A percentile compares a stretch with the other conserved stretches of the same genome.
phyloP scores from a whole-genome alignment of 2,113 vertebrate species.

The Podiceps cristatus region DNA sequence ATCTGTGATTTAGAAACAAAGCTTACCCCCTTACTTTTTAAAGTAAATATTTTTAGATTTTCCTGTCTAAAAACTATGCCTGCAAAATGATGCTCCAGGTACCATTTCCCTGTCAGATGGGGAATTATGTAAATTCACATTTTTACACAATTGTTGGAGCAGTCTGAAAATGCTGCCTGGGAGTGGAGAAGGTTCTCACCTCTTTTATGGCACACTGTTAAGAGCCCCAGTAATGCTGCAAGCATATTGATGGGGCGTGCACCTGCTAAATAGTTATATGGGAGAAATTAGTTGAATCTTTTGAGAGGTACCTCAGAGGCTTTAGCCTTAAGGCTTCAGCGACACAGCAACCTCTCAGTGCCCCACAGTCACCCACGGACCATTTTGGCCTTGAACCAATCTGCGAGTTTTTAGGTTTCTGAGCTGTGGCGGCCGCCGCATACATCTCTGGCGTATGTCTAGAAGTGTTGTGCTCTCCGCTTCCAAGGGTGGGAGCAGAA shows the following conservation, averaged over 20 bases:
- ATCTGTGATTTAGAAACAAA: neutral
- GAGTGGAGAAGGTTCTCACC: neutral
- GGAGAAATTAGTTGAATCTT: neutral
- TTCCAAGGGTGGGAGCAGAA: neutral
- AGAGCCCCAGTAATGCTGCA: neutral
- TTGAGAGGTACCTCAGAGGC: neutral
- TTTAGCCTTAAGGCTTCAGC: neutral
- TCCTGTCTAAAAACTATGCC: neutral
- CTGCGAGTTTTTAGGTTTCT: neutral
- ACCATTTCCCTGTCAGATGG: neutral
- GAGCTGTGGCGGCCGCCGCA: rapidly evolving
- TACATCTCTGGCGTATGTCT: neutral
- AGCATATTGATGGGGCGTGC: neutral
- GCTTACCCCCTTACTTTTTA: neutral
- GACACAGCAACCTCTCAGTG: neutral
- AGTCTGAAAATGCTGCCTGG: neutral
- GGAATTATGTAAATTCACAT: neutral
- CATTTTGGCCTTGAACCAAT: neutral
- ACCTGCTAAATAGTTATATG: neutral
- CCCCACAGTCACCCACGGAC: neutral
- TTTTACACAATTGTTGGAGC: neutral
- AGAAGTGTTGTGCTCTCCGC: neutral
- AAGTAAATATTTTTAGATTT: neutral
- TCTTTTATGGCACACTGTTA: neutral
- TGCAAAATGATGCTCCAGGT: neutral